Evolutionary conservation across 1,140 invertebrate genomes (phyloP), one percentile per base, ranked within the genome.

Genomic region (Lordiphosa collinella): DNA sequence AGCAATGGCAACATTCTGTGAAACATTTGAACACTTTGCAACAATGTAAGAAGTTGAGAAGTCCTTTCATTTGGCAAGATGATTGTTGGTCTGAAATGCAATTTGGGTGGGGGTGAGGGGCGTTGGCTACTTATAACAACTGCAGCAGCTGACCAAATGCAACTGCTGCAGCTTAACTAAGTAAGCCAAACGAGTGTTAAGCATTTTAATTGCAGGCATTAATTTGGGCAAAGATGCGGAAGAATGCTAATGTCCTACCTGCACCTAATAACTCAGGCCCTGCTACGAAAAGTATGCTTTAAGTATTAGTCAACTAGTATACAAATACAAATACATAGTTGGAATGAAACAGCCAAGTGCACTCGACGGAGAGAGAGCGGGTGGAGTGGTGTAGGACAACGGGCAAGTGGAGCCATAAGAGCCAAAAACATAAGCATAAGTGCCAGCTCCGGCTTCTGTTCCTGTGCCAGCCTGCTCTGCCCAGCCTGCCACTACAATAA

Each of bases 331-430:
- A 75, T 76, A 84, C 78, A 84, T 84, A 84, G 78, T 70, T 58
- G 78, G 73, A 84, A 84, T 84, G 78, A 84, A 84, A 84, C 78
- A 84, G 78, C 64, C 78, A 73, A 84, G 78, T 84, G 78, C 78
- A 84, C 78, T 84, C 57, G 60, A 84, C 69, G 65, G 63, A 52
- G 70, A 52, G 70, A 67, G 54, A 29, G 29, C 29, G 41, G 13
- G 41, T 44, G 22, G 22, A 44, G 18, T 12, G 34, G 37, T 7
- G 50, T 40, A 44, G 29, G 52, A 54, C 60, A 64, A 59, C 65
- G 59, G 52, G 29, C 65, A 53, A 61, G 41, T 29, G 3, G 47
- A 70, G 57, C 38, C 67, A 78, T 57, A 78, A 84, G 78, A 68
- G 76, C 62, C 66, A 8, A 73, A 82, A 82, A 62, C 67, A 84